phyloP scores from a whole-genome alignment of 2,797 vertebrate genomes.

The Kryptolebias ocellatus region DNA sequence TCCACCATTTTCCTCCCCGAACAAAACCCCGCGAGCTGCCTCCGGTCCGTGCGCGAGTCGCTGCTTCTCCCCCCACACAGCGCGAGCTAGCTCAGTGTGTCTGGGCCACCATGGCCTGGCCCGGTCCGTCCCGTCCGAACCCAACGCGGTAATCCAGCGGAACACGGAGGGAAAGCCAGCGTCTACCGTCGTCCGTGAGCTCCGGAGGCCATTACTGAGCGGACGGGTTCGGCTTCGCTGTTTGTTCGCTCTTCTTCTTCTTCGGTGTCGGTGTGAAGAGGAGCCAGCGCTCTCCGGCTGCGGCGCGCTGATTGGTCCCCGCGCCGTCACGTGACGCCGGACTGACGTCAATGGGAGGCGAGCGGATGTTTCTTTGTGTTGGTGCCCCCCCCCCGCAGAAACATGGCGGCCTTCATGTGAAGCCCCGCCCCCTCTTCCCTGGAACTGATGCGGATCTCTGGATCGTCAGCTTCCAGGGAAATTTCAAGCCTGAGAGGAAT shows the following conservation, averaged over 20 bases:
- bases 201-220: conserved; percentile 61
- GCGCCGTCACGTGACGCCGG: conserved; percentile 86
- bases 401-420: conserved; percentile 24
- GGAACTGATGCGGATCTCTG: background rate
- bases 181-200: conserved; percentile 44
- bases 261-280: conserved; percentile 72
- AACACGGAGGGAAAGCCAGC: conserved; percentile 34
- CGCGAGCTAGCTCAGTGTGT: conserved; percentile 78
- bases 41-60: conserved; percentile 60
- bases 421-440: background rate
- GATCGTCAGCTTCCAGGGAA: too few relatives aligned
- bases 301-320: conserved; percentile 84
- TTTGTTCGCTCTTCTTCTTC: conserved; percentile 55
- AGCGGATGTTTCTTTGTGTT: conserved; percentile 82
- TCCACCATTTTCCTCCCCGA: conserved; percentile 68
- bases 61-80: conserved; percentile 38
- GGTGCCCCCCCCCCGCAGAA: conserved; percentile 23
- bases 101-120: conserved; percentile 82
- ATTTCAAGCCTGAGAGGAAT: too few relatives aligned
- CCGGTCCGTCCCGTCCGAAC: conserved; percentile 65
- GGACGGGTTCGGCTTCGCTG: conserved; percentile 71
- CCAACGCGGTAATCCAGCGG: conserved; percentile 61
- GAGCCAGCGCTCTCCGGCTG: conserved; percentile 78
- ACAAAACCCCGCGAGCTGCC: conserved; percentile 69
- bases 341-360: conserved; percentile 92